phyloP scores from a whole-genome alignment of 2,888 invertebrate species.

The Tetragonula carbonaria region DNA sequence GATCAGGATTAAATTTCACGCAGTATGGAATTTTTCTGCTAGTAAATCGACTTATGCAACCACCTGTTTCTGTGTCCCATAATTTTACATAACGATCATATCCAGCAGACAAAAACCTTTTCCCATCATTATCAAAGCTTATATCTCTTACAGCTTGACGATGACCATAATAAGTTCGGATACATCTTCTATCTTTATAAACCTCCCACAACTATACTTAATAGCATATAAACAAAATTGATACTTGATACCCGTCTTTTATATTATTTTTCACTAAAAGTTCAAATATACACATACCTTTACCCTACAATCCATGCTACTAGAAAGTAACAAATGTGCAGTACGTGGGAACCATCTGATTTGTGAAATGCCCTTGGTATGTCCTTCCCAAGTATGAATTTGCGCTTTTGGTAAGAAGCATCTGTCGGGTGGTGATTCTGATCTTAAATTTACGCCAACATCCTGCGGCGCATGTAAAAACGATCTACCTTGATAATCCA shows the following conservation, averaged over 20 bases:
- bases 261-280: not conserved
- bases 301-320: conserved; percentile 98
- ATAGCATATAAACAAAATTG: not conserved
- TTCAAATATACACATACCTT: conserved; percentile 87
- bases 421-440: conserved; percentile 95
- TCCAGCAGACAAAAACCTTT: conserved; percentile 97
- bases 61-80: conserved; percentile 99
- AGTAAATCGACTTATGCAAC: conserved; percentile 93
- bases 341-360: conserved; percentile 97
- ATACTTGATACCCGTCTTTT: not conserved
- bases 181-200: conserved; percentile 96
- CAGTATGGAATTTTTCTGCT: conserved; percentile 99
- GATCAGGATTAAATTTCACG: conserved; percentile 98
- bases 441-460: conserved; percentile 94
- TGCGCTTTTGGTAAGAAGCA: conserved; percentile 98
- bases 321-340: conserved; percentile 97
- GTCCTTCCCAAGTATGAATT: conserved; percentile 98
- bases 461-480: conserved; percentile 97
- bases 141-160: conserved; percentile 98
- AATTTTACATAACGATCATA: conserved; percentile 99
- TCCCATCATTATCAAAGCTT: conserved; percentile 97
- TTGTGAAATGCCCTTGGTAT: conserved; percentile 97
- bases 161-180: conserved; percentile 98
- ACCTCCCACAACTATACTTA: conserved; percentile 96
- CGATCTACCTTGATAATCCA: conserved; percentile 98